phyloP scores from a whole-genome alignment of 2,888 invertebrate genomes.

The Acanthococcus lagerstroemiae region DNA sequence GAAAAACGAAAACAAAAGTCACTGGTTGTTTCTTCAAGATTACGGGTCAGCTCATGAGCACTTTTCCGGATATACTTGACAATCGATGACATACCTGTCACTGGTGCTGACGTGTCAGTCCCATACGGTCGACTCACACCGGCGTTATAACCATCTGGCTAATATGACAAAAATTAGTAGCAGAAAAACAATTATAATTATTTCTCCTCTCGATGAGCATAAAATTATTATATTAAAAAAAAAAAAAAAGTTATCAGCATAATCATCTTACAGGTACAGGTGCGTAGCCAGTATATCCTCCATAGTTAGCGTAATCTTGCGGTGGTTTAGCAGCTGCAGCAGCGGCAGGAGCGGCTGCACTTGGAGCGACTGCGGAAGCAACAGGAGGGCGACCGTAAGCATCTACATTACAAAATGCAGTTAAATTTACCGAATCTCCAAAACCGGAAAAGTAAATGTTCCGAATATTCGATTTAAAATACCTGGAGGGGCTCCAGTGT shows the following conservation, averaged over 20 bases:
- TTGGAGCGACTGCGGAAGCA: slow-evolving; percentile 1
- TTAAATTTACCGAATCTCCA: background rate
- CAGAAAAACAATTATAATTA: too few relatives aligned
- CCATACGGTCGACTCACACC: slow-evolving; percentile 10
- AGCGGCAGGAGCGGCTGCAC: slow-evolving; percentile 1
- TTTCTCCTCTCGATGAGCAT: too few relatives aligned
- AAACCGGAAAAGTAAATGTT: too few relatives aligned
- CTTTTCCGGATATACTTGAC: too few relatives aligned
- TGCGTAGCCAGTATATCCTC: slow-evolving; percentile 7
- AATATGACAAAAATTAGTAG: background rate
- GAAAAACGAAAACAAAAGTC: too few relatives aligned
- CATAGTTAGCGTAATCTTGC: slow-evolving; percentile 9
- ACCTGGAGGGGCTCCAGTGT: background rate
- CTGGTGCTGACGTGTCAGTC: slow-evolving; percentile 1
- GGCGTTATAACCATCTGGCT: slow-evolving; percentile 11
- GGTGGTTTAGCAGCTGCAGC: background rate
- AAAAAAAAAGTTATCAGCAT: too few relatives aligned
- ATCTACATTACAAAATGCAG: background rate
- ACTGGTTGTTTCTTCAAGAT: too few relatives aligned
- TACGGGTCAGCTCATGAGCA: too few relatives aligned
- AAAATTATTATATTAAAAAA: too few relatives aligned
- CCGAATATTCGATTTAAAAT: too few relatives aligned
- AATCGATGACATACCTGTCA: too few relatives aligned
- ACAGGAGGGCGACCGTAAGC: slow-evolving; percentile 4
- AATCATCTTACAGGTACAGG: background rate